phyloP scores from a whole-genome alignment of 1,140 invertebrate species.

The Anastrepha obliqua region DNA sequence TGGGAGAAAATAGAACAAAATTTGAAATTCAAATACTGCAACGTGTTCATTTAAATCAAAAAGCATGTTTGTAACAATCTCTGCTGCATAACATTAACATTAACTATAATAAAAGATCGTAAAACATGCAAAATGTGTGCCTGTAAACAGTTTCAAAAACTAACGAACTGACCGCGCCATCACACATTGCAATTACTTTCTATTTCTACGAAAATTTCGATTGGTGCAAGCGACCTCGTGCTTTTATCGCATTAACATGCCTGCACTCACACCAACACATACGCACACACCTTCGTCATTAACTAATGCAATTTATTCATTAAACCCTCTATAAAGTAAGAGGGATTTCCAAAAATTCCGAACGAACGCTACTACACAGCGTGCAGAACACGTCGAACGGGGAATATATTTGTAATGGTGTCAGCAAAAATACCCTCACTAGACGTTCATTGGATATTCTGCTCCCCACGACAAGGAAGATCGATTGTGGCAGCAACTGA shows the following conservation, averaged over 20 bases:
- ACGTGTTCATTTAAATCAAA: neutral
- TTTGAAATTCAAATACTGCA: neutral
- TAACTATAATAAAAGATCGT: too few relatives aligned
- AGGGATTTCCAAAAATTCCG: slow-evolving; percentile 81
- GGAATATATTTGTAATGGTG: slow-evolving; percentile 76
- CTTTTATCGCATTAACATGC: neutral
- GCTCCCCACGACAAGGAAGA: slow-evolving; percentile 82
- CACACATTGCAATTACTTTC: neutral
- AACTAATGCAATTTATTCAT: slow-evolving; percentile 45
- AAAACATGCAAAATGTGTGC: neutral
- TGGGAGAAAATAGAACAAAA: slow-evolving; percentile 2
- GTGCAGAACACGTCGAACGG: slow-evolving; percentile 76
- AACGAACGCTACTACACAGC: slow-evolving; percentile 73
- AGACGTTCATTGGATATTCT: slow-evolving; percentile 82
- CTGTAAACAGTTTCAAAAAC: neutral
- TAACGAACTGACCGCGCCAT: neutral
- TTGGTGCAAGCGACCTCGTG: neutral
- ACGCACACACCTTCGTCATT: neutral
- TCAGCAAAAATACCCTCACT: slow-evolving; percentile 83
- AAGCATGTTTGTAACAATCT: neutral
- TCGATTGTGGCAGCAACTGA: neutral
- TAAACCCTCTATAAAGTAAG: slow-evolving; percentile 79
- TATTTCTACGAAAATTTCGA: neutral
- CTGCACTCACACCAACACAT: neutral
- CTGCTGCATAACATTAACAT: neutral